phyloP scores from a whole-genome alignment of 1,140 invertebrate genomes.

The Aphis craccivora region DNA sequence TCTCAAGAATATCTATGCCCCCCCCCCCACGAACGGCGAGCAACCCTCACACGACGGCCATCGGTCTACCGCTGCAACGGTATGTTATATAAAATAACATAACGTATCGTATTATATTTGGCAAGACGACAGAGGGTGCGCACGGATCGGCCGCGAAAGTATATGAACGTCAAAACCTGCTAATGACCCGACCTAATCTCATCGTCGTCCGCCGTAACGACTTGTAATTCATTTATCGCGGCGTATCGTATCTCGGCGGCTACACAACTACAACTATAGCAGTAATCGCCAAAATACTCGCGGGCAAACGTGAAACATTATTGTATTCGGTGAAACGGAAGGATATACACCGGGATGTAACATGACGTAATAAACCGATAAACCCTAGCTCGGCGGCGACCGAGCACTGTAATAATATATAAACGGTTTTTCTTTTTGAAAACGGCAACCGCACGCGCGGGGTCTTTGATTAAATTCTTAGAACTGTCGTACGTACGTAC shows the following conservation, averaged over 20 bases:
- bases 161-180: neutral
- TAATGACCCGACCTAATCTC: neutral
- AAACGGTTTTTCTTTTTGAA: neutral
- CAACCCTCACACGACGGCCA: neutral
- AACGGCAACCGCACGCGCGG: neutral
- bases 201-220: neutral
- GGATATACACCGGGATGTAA: neutral
- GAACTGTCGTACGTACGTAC: neutral
- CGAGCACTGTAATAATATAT: neutral
- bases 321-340: neutral
- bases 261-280: too few species aligned
- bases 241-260: neutral
- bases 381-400: neutral
- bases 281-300: neutral
- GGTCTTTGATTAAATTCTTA: neutral
- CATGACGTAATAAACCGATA: constrained; percentile 1
- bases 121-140: neutral
- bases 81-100: neutral
- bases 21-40: neutral
- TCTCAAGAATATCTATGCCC: constrained; percentile 26
- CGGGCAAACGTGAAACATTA: neutral
- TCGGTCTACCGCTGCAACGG: neutral
- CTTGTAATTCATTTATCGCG: constrained; percentile 1
- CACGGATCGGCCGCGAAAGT: neutral
- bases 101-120: neutral